Evolutionary conservation across 2,888 invertebrate genomes (phyloP).

Genomic region (Acanthococcus lagerstroemiae): DNA sequence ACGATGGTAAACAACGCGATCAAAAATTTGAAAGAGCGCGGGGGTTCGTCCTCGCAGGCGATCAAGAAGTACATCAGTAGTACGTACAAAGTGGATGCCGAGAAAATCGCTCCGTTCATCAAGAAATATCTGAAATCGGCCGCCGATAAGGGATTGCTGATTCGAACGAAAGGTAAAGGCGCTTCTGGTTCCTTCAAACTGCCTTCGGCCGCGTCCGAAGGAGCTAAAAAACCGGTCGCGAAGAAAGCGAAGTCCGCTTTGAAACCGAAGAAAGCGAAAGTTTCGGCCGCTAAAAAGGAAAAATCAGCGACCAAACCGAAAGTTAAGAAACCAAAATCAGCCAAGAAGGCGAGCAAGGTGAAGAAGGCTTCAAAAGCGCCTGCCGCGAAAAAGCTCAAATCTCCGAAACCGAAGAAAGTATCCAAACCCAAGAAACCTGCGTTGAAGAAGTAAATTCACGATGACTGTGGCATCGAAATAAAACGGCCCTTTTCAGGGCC

Average conservation of each 20-base stretch:
- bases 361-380: background rate
- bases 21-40: constrained; percentile 46
- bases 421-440: background rate
- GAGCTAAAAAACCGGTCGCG: background rate
- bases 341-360: constrained; percentile 9
- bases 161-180: constrained; percentile 49
- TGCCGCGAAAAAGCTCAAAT: background rate
- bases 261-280: background rate
- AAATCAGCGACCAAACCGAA: background rate
- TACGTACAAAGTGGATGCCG: constrained; percentile 51
- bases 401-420: background rate
- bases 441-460: constrained; percentile 3
- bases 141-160: constrained; percentile 45
- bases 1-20: constrained; percentile 46
- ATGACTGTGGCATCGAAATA: too few species aligned
- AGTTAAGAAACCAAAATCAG: background rate
- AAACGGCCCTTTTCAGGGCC: too few species aligned
- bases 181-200: constrained; percentile 47
- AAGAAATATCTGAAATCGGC: constrained; percentile 50
- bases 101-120: constrained; percentile 50
- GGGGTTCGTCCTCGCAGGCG: constrained; percentile 50
- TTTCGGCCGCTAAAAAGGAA: background rate
- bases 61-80: constrained; percentile 55
- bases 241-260: background rate
- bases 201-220: constrained; percentile 35